Conservation (phyloP, 2,797 vertebrate species). For the Carcharodon carcharias region DNA sequence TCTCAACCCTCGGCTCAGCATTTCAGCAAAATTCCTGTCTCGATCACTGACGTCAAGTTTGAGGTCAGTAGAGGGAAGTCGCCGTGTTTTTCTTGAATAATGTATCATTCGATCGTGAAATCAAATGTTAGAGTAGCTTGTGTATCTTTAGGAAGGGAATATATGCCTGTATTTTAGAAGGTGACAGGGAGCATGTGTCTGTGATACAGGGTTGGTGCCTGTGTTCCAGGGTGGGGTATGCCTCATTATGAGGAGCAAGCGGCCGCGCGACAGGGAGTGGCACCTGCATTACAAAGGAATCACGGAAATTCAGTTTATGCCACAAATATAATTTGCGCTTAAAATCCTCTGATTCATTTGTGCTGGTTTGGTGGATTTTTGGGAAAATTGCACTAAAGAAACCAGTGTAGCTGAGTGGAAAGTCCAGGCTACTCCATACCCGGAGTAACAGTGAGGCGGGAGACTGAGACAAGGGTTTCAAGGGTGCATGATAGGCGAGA, state of each 20-base stretch:
- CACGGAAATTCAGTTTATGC: too few species aligned
- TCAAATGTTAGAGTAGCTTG: not conserved
- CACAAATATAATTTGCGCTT: too few species aligned
- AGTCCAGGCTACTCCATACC: too few species aligned
- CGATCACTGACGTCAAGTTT: not conserved
- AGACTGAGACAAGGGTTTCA: too few species aligned
- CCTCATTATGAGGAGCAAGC: not conserved
- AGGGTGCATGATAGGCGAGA: not conserved
- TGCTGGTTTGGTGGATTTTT: too few species aligned
- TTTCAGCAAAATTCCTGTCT: slow-evolving; percentile 31
- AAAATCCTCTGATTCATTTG: too few species aligned
- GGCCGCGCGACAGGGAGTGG: too few species aligned
- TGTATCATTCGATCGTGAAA: not conserved
- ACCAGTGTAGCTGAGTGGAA: too few species aligned
- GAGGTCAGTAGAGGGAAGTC: not conserved
- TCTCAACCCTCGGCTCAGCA: slow-evolving; percentile 18
- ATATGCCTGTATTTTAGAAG: not conserved
- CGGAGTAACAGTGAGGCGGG: too few species aligned
- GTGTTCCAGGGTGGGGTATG: not conserved
- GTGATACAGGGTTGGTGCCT: not conserved
- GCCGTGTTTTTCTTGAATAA: not conserved
- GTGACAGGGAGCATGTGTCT: not conserved
- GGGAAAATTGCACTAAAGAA: too few species aligned
- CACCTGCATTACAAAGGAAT: too few species aligned
- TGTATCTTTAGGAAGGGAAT: not conserved